Base-by-base conservation (phyloP, 2,797 vertebrate genomes). In the Silurus aristotelis region DNA sequence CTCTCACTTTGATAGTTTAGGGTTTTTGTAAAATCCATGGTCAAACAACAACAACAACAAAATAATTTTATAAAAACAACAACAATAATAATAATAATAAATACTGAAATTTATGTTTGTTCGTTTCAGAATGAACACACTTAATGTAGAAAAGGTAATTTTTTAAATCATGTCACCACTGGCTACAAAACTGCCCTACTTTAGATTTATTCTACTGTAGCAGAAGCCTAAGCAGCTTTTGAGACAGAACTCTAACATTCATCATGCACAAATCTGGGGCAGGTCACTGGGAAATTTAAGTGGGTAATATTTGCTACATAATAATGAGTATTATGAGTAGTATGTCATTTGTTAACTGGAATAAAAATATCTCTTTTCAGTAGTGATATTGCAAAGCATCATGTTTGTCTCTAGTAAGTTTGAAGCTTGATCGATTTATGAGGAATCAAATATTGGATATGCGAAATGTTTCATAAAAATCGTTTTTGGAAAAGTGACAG, bases 201-300 rank as follows among this genome's bases (percentile, higher is more conserved):
- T 90, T 73, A 52, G 78, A 89, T 87, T 85, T 77, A 88, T 89
- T 86, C 66, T 79, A 83, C 83, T 78, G 68, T 52, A 83, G 81
- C 58, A 87, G 72, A 84, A 52, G 31, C 84, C 75, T 89, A 89
- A 91, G 89, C 89, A 83, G 90, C 90, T 89, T 89, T 89, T 31
- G 84, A 85, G 87, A 84, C 84, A 81, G 83, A 2, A 67, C 66
- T 58, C 70, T 75, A 75, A 73, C 79, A 79, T 87, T 89, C 81
- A 88, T 90, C 87, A 87, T 17, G 60, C 5, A 56, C 85, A 82
- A 81, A 90, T 89, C 85, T 88, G 84, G 90, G 86, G 31, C 88
- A 87, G 58, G 84, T 87, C 77, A 78, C 52, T 83, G 75, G 80
- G 73, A 82, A 20, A 55, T 68, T 86, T 75, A 76, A 75, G 55